Evolutionary conservation across 2,888 invertebrate genomes (phyloP), one percentile per base, ranked within the genome.

Genomic region (Cheilosia urbana): DNA sequence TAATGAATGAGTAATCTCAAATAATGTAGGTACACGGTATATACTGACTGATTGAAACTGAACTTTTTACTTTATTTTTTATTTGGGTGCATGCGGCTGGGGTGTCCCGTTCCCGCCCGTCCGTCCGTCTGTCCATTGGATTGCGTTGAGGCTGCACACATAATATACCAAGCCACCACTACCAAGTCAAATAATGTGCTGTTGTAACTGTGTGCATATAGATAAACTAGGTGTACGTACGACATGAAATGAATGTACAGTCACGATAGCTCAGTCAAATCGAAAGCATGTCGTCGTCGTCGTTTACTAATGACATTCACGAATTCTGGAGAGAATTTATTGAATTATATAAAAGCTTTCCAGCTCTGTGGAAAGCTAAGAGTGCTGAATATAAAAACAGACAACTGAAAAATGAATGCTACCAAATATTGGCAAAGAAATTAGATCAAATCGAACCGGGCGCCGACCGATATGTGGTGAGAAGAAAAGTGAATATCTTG

Each of bases 301-400:
- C n/a, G 3, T 4, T 49, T 15, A 24, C 21, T 6, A 24, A 4
- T 6, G 62, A 62, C 3, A 51, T 42, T 40, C 79, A 57, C 2
- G 62, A 68, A 4, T 87, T 66, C 21, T 88, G 88, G 88, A 34
- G 40, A 7, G 84, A 87, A n/a, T 88, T 88, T 51, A 81, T 88
- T 7, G 53, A 82, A 27, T 6, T 85, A n/a, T 88, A 88, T 24
- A 66, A 62, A 76, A 69, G 66, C 19, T 81, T 79, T 6, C 87
- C 87, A 7, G 82, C 69, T 15, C 53, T 88, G 7, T 88, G 88
- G 88, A 88, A 88, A 21, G 30, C 75, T 6, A 87, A 85, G 30
- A 79, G 78, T 57, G 55, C 76, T 6, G 72, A 40, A 5, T 88
- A 88, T 49, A 87, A 80, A 34, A 71, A 88, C 37, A 82, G 82